phyloP scores from a whole-genome alignment of 1,140 invertebrate species.

The Hycleus phaleratus region DNA sequence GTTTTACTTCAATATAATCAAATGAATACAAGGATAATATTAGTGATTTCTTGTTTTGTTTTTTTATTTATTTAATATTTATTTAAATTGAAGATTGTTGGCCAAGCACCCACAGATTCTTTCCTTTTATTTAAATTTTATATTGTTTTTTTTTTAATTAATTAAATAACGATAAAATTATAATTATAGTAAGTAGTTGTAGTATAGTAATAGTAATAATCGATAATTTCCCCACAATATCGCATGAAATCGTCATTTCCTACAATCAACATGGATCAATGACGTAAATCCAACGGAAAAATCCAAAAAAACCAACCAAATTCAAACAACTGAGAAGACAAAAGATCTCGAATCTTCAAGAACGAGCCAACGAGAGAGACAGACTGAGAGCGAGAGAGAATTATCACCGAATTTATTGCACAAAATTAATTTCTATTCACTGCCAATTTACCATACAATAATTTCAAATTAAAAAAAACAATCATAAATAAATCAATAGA shows the following conservation, averaged over 20 bases:
- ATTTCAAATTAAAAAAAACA: too few species aligned
- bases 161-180: slow-evolving; percentile 10
- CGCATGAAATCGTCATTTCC: not conserved
- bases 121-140: too few species aligned
- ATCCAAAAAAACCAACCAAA: too few species aligned
- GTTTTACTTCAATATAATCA: slow-evolving; percentile 26
- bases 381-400: too few species aligned
- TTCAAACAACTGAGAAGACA: too few species aligned
- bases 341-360: too few species aligned
- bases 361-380: too few species aligned
- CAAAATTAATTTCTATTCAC: too few species aligned
- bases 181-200: slow-evolving; percentile 3
- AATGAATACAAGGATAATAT: slow-evolving; percentile 24
- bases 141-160: slow-evolving; percentile 2
- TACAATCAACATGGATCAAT: not conserved
- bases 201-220: not conserved
- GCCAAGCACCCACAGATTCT: slow-evolving; percentile 23
- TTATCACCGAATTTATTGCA: too few species aligned
- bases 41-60: not conserved
- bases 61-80: not conserved
- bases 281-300: not conserved
- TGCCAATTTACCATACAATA: too few species aligned
- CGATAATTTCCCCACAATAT: not conserved
- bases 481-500: too few species aligned
- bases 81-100: slow-evolving; percentile 17